Evolutionary conservation across 2,797 vertebrate species (phyloP).

Genomic region (Chlorospingus flavigularis): DNA sequence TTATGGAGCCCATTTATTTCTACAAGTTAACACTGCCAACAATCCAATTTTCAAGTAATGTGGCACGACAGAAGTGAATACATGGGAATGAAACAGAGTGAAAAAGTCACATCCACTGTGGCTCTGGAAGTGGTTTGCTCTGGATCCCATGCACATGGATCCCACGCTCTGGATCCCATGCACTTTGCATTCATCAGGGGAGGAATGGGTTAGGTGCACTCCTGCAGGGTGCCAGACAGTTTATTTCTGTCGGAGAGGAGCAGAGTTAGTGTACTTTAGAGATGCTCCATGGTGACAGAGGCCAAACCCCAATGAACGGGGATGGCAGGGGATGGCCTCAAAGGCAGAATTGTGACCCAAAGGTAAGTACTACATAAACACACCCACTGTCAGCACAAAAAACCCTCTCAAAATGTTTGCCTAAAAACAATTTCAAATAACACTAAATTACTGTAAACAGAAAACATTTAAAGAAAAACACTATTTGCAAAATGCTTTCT

Average conservation of each 20-base stretch:
- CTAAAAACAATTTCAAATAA: not conserved
- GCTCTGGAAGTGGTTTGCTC: not conserved
- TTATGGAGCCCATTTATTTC: constrained; percentile 29
- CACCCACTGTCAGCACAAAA: not conserved
- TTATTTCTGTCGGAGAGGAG: not conserved
- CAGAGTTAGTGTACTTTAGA: not conserved
- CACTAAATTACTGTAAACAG: not conserved
- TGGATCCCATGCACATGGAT: not conserved
- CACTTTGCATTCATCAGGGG: not conserved
- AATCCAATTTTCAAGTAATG: not conserved
- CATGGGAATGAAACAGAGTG: not conserved
- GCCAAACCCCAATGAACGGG: fast-evolving
- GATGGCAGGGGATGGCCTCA: fast-evolving
- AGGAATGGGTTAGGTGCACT: not conserved
- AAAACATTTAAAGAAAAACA: not conserved
- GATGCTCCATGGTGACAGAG: not conserved
- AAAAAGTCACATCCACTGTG: not conserved
- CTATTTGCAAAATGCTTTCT: not conserved
- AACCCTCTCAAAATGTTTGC: not conserved
- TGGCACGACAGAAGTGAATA: not conserved
- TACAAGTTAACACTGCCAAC: constrained; percentile 1
- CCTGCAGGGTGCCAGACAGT: not conserved
- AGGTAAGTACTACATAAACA: not conserved
- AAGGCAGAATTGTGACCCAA: not conserved
- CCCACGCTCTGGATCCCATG: not conserved